Evolutionary conservation across 2,113 vertebrate genomes (phyloP).

Genomic region (Glareola pratincola): DNA sequence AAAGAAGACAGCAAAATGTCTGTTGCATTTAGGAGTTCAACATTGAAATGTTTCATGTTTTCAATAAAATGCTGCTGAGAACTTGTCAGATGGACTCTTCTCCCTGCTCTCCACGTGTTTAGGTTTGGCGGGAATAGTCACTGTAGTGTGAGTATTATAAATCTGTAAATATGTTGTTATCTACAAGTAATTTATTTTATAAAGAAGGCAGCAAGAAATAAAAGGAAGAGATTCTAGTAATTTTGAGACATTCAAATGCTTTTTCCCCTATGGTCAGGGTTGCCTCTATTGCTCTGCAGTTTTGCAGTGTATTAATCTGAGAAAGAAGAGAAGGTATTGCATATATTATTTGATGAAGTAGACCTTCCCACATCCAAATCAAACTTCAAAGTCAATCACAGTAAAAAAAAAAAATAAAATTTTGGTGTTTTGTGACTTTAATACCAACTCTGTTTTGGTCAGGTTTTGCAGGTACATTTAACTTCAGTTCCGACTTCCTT

Average conservation of each 20-base stretch:
- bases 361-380: not conserved
- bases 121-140: not conserved
- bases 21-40: not conserved
- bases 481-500: not conserved
- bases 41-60: not conserved
- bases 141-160: not conserved
- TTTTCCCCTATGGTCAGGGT: not conserved
- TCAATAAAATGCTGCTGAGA: not conserved
- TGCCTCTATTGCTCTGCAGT: not conserved
- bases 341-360: not conserved
- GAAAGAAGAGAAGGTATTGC: not conserved
- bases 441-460: not conserved
- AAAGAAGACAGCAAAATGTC: not conserved
- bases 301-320: not conserved
- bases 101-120: not conserved
- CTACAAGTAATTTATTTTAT: not conserved
- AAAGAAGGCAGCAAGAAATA: not conserved
- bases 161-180: not conserved
- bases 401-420: not conserved
- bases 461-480: not conserved
- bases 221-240: not conserved
- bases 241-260: not conserved
- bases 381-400: not conserved
- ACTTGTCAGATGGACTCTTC: not conserved
- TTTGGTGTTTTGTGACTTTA: not conserved